These are phyloP conservation scores for Drosophila truncata DNA, from an alignment of 1,140 invertebrate species.

Conservation along the genomic window DNA sequence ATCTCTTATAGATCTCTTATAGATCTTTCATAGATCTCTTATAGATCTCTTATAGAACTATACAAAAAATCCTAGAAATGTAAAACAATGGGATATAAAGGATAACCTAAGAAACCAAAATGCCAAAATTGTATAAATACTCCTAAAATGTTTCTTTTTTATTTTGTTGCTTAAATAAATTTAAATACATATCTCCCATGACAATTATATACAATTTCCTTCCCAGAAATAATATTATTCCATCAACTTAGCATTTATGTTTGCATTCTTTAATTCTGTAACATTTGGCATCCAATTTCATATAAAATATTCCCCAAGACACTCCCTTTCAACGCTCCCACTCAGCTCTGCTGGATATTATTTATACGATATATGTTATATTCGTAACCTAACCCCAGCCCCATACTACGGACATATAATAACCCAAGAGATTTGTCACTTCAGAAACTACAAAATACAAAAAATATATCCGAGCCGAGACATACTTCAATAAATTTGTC, in stretches of 20 bases:
- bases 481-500: conserved; percentile 38
- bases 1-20: too few relatives aligned
- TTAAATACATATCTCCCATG: too few relatives aligned
- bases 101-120: too few relatives aligned
- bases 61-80: too few relatives aligned
- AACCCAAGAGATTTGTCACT: conserved; percentile 44
- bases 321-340: conserved; percentile 21
- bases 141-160: neutral
- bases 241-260: neutral
- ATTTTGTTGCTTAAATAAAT: too few relatives aligned
- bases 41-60: too few relatives aligned
- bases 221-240: neutral
- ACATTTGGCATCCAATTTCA: conserved; percentile 14
- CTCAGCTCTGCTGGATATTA: conserved; percentile 7
- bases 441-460: conserved; percentile 33
- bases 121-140: neutral
- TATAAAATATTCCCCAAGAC: conserved; percentile 1
- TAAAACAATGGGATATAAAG: too few relatives aligned
- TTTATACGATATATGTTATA: conserved; percentile 8
- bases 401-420: conserved; percentile 1
- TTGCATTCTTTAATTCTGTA: conserved; percentile 1
- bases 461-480: conserved; percentile 30
- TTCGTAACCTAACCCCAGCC: conserved; percentile 38
- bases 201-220: neutral
- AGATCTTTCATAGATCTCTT: too few relatives aligned